Base-by-base conservation (phyloP, 2,797 vertebrate species). In the Agapornis canus region DNA sequence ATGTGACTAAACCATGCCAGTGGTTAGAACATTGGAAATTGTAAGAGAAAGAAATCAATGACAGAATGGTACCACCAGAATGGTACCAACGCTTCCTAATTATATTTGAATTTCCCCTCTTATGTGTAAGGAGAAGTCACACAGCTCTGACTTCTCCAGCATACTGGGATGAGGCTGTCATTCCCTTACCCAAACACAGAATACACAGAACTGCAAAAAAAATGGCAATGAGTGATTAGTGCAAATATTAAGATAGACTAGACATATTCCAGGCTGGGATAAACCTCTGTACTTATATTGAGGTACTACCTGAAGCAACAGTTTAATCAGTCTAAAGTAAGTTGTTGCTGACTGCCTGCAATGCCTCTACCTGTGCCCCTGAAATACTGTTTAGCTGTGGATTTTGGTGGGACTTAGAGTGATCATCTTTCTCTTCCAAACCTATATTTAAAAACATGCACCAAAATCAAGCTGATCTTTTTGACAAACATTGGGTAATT, bases 41-140 rank as follows among this genome's bases (percentile, higher is more conserved):
- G 48, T 78, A 60, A 94, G 90, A 91, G 91, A 52, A 93, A 57
- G 59, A 88, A 91, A 90, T 84, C 72, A 51, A 83, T 94, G 71
- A 7, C 31, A 56, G 70, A 35, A 35, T 35, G 35, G 35, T 35
- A 81, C 89, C 82, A 77, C 22, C 69, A 78, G 56, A 85, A 54
- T 82, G 66, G 54, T 77, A 81, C 39, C 49, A 60, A 45, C 42
- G 39, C 39, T 82, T 77, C 37, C 63, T 79, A 35, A 42, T 65
- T 43, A 45, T 37, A 37, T 64, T 68, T 63, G n/a, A 52, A 43
- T 43, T 80, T 75, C 19, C 4, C 17, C 19, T 32, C 13, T 52
- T 22, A 12, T 5, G 7, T 27, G 32, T 7, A 42, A 15, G 25
- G 20, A 71, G 48, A 68, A 39, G 43, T n/a, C 15, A 29, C 13